These are phyloP conservation scores for Meandrusa payeni DNA, from an alignment of 2,888 invertebrate genomes.

Conservation along the genomic window DNA sequence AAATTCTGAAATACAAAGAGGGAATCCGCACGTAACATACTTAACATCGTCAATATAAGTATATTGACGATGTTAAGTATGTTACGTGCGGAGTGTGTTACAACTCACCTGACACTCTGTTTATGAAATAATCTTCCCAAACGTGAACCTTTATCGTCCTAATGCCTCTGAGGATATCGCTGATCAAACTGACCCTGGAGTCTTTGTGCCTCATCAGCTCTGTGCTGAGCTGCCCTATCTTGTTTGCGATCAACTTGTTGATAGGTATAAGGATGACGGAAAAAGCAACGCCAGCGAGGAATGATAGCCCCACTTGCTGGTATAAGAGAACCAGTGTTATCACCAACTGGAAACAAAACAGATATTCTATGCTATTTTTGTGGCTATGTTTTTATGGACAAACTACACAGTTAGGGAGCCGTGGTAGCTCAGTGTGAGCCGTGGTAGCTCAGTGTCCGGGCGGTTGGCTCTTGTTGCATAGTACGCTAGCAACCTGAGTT, in stretches of 20 bases:
- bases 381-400: no score
- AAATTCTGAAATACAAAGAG: no score
- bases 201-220: conserved; percentile 96
- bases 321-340: conserved; percentile 92
- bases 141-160: conserved; percentile 94
- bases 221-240: conserved; percentile 92
- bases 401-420: no score
- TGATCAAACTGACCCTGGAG: conserved; percentile 90
- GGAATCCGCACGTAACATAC: no score
- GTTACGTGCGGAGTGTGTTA: no score
- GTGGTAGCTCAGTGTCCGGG: no score
- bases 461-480: no score
- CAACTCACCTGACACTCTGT: conserved; percentile 84
- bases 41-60: no score
- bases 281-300: conserved; percentile 93
- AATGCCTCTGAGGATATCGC: conserved; percentile 93
- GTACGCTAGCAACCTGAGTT: no score
- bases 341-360: conserved; percentile 80
- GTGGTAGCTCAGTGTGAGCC: no score
- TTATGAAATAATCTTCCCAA: conserved; percentile 94
- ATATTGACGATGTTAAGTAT: no score
- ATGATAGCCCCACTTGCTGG: conserved; percentile 93
- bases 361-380: no score
- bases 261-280: conserved; percentile 94
- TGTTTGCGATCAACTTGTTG: conserved; percentile 93